These are phyloP conservation scores for Plebejus melissa DNA, from an alignment of 2,888 invertebrate genomes.

Conservation along the genomic window DNA sequence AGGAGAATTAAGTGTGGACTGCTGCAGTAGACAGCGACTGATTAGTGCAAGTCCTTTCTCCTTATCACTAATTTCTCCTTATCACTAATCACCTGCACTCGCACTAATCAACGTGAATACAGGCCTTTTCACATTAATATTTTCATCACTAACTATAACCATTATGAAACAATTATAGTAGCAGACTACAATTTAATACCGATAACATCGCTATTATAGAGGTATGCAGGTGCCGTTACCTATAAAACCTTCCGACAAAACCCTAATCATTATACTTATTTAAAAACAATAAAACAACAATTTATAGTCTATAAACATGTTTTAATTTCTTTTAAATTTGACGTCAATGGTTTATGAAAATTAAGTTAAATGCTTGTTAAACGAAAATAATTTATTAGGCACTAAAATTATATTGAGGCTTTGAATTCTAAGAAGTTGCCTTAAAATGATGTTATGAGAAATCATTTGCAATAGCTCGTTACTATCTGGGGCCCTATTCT, in stretches of 20 bases:
- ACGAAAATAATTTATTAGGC: neutral
- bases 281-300: constrained; percentile 6
- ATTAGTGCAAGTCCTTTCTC: no score
- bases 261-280: neutral
- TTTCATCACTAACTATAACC: no score
- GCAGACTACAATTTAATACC: neutral
- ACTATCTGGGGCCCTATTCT: no score
- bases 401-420: neutral
- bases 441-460: neutral
- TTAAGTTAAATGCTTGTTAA: constrained; percentile 7
- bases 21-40: no score
- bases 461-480: no score
- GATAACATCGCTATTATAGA: neutral
- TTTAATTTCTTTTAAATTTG: constrained; percentile 17
- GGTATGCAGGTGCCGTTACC: neutral
- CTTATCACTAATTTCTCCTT: no score
- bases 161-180: neutral
- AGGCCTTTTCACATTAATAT: no score
- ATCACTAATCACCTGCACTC: no score
- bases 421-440: neutral
- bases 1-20: no score
- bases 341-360: neutral
- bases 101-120: no score
- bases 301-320: constrained; percentile 2
- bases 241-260: neutral